Evolutionary conservation across 2,113 vertebrate species (phyloP).

Genomic region (Hiodon tergisus): DNA sequence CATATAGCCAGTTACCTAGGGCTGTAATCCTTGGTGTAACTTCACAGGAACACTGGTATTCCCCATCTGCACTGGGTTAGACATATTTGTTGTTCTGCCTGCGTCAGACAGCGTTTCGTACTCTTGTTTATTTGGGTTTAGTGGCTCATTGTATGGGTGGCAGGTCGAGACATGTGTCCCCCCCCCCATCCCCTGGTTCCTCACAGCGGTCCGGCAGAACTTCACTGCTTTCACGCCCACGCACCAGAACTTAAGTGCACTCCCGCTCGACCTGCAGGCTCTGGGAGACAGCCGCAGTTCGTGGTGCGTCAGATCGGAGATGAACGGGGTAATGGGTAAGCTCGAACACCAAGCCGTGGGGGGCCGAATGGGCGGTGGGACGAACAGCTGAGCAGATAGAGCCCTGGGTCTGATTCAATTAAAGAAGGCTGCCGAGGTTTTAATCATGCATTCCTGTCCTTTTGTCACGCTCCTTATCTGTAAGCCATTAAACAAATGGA

Average conservation of each 20-base stretch:
- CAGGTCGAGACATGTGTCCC: not conserved
- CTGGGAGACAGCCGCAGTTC: not conserved
- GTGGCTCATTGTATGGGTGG: not conserved
- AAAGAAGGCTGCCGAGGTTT: conserved; percentile 37
- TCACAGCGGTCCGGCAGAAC: no score
- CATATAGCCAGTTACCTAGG: not conserved
- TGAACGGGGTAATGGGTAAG: no score
- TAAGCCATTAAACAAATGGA: conserved; percentile 52
- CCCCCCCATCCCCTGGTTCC: not conserved
- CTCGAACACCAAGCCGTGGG: no score
- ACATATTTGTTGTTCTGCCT: not conserved
- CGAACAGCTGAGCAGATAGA: conserved; percentile 5
- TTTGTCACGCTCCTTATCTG: conserved; percentile 61
- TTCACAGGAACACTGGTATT: not conserved
- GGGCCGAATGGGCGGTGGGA: no score
- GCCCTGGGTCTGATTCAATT: conserved; percentile 47
- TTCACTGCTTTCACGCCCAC: not conserved
- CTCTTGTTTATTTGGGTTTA: conserved; percentile 14
- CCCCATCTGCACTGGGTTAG: not conserved
- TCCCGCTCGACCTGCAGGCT: not conserved
- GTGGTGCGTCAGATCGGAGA: no score
- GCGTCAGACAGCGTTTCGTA: not conserved
- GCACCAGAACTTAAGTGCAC: not conserved
- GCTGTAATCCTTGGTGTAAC: conserved; percentile 24
- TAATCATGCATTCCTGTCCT: conserved; percentile 40